These are phyloP conservation scores for Spodoptera frugiperda DNA, from an alignment of 1,140 invertebrate species.

Conservation along the genomic window DNA sequence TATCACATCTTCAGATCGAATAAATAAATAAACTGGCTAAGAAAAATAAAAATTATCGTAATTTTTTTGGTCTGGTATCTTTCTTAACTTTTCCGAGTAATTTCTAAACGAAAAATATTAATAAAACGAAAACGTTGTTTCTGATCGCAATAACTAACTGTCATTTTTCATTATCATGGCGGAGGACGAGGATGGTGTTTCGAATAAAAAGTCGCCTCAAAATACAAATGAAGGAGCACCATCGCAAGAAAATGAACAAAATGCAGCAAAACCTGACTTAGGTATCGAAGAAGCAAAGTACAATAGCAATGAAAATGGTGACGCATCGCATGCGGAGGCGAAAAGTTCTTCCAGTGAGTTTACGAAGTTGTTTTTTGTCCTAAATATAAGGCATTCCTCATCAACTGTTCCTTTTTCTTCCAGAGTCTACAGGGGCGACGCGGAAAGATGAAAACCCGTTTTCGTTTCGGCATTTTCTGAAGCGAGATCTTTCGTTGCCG, in stretches of 20 bases:
- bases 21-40: no score
- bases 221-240: constrained; percentile 76
- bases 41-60: no score
- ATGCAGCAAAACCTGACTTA: constrained; percentile 76
- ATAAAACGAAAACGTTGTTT: constrained; percentile 3
- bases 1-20: no score
- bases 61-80: no score
- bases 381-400: constrained; percentile 75
- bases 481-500: constrained; percentile 85
- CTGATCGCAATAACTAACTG: constrained; percentile 56
- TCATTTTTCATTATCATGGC: constrained; percentile 83
- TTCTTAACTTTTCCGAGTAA: background rate
- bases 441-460: constrained; percentile 91
- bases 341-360: constrained; percentile 81
- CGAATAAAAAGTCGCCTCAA: constrained; percentile 81
- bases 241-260: constrained; percentile 75
- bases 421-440: constrained; percentile 81
- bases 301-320: constrained; percentile 76
- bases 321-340: constrained; percentile 65
- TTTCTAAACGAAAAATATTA: constrained; percentile 14
- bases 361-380: constrained; percentile 80
- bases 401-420: constrained; percentile 65
- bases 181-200: constrained; percentile 85
- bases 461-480: constrained; percentile 93
- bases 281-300: constrained; percentile 82